Conservation (phyloP, 2,797 vertebrate species). For the Peromyscus attwateri region DNA sequence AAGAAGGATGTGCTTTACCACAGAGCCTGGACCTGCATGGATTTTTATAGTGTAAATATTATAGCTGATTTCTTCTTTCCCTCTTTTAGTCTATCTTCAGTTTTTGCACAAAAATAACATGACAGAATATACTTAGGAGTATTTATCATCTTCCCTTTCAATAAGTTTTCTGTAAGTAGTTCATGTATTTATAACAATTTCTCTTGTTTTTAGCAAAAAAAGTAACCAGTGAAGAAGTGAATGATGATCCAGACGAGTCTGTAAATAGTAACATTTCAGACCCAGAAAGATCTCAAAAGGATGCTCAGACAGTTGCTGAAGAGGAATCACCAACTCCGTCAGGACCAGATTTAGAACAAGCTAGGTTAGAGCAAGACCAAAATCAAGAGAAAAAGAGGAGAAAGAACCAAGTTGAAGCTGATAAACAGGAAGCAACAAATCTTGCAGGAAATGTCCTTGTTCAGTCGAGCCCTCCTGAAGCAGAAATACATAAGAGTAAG, state of each 20-base stretch:
- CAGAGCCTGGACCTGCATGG: background rate
- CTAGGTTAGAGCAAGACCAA: constrained; percentile 71
- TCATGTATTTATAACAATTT: constrained; percentile 3
- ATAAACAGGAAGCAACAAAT: constrained; percentile 75
- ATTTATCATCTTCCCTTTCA: constrained; percentile 29
- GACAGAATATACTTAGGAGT: background rate
- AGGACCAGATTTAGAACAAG: constrained; percentile 84
- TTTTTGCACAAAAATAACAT: constrained; percentile 20
- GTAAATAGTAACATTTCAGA: constrained; percentile 85
- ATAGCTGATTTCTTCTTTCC: constrained; percentile 1
- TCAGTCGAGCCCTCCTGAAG: constrained; percentile 66
- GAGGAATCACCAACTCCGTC: constrained; percentile 89
- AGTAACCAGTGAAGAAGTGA: constrained; percentile 74
- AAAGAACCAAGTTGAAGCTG: constrained; percentile 84
- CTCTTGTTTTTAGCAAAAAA: constrained; percentile 83
- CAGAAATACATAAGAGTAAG: constrained; percentile 85
- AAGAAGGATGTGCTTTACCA: background rate
- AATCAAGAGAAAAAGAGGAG: constrained; percentile 88
- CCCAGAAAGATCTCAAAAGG: constrained; percentile 87
- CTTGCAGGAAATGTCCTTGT: constrained; percentile 67
- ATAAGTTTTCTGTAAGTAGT: constrained; percentile 39
- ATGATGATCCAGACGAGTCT: constrained; percentile 83
- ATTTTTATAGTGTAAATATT: constrained; percentile 10
- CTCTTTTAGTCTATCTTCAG: constrained; percentile 33
- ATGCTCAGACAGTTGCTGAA: constrained; percentile 88